These are phyloP conservation scores for Istiophorus platypterus DNA, from an alignment of 2,113 vertebrate species.

Conservation along the genomic window DNA sequence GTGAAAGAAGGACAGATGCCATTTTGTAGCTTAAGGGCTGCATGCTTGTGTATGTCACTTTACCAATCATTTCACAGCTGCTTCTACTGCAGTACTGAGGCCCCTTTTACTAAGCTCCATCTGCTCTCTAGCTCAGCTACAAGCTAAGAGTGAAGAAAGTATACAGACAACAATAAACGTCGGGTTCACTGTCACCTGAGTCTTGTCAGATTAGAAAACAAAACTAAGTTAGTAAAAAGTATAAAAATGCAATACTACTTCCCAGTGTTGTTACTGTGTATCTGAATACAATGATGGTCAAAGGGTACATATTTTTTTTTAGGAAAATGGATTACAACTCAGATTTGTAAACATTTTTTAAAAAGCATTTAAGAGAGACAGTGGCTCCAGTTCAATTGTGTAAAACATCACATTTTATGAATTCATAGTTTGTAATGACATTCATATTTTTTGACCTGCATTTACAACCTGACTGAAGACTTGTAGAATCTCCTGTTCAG, in stretches of 20 bases:
- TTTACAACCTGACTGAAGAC: background rate
- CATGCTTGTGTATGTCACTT: slow-evolving; percentile 48
- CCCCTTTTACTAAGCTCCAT: slow-evolving; percentile 44
- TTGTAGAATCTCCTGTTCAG: background rate
- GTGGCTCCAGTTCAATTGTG: background rate
- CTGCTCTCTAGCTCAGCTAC: slow-evolving; percentile 46
- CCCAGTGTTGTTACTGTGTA: too few species aligned
- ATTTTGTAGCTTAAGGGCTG: slow-evolving; percentile 41
- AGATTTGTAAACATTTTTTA: background rate
- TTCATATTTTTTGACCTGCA: background rate
- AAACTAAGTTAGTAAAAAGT: background rate
- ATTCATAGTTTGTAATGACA: background rate
- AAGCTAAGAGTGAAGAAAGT: slow-evolving; percentile 37
- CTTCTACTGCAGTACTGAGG: slow-evolving; percentile 34
- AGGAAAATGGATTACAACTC: background rate
- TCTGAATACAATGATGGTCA: background rate
- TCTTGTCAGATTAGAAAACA: slow-evolving; percentile 8
- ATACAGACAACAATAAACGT: slow-evolving; percentile 17
- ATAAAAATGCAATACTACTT: background rate
- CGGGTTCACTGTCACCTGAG: background rate
- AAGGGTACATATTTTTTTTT: background rate
- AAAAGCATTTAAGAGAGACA: background rate
- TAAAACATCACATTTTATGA: background rate
- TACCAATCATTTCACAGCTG: slow-evolving; percentile 59
- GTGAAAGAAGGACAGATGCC: slow-evolving; percentile 43